These are phyloP conservation scores for Alexandromys fortis DNA, from an alignment of 2,113 vertebrate species.

Conservation along the genomic window DNA sequence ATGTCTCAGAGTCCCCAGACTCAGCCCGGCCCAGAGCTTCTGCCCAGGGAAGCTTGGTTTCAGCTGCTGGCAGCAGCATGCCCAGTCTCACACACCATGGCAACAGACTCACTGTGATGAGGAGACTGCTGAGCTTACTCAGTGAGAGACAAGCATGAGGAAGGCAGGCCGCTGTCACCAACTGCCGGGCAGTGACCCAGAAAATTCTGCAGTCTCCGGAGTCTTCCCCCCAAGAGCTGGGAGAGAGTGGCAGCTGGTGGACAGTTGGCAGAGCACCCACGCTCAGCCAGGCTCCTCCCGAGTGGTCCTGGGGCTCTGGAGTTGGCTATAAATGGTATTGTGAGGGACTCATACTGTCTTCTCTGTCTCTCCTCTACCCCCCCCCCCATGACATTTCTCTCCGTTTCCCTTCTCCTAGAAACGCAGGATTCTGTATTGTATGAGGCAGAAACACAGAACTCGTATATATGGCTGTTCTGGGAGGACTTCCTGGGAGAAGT, in stretches of 20 bases:
- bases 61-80: neutral
- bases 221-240: slow-evolving; percentile 20
- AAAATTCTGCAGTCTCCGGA: slow-evolving; percentile 17
- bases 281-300: neutral
- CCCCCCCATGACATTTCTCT: neutral
- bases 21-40: neutral
- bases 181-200: slow-evolving; percentile 64
- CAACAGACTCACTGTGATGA: neutral
- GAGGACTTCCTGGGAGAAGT: slow-evolving; percentile 45
- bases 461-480: neutral
- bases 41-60: neutral
- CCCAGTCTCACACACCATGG: neutral
- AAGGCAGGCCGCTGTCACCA: neutral
- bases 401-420: neutral
- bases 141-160: neutral
- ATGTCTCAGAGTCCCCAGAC: neutral
- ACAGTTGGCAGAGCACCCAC: slow-evolving; percentile 59
- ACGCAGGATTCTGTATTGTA: neutral
- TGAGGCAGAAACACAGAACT: neutral
- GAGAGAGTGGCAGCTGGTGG: slow-evolving; percentile 58
- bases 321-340: neutral
- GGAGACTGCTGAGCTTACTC: neutral
- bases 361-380: neutral
- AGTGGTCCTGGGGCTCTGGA: neutral
- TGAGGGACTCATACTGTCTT: neutral